These are phyloP conservation scores for Elysia crispata DNA, from an alignment of 2,888 invertebrate genomes.

Conservation along the genomic window DNA sequence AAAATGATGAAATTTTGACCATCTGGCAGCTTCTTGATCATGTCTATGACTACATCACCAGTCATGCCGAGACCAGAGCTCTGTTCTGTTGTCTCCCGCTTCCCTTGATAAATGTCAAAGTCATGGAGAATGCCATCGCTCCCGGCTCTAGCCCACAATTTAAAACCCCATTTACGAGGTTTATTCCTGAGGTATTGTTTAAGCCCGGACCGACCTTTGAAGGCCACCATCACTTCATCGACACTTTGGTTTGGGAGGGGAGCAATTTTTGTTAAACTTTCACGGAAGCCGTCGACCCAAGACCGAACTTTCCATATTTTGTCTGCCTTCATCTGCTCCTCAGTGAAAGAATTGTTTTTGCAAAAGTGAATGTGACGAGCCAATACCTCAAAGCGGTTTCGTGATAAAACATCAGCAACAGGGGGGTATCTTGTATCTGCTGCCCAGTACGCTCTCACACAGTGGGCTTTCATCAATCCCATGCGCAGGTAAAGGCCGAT, in stretches of 20 bases:
- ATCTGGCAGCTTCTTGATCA: conserved; percentile 16
- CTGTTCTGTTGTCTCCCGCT: no score
- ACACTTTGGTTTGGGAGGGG: no score
- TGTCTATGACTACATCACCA: conserved; percentile 34
- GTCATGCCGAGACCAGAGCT: conserved; percentile 19
- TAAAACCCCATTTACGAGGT: no score
- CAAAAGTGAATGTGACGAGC: conserved; percentile 44
- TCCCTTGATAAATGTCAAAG: no score
- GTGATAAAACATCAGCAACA: conserved; percentile 49
- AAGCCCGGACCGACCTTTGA: no score
- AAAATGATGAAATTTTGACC: conserved; percentile 39
- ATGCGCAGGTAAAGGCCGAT: conserved; percentile 52
- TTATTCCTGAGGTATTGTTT: no score
- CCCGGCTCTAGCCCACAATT: no score
- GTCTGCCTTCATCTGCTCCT: neutral
- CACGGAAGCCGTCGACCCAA: conserved; percentile 1
- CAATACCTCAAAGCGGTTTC: conserved; percentile 51
- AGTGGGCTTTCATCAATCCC: conserved; percentile 51
- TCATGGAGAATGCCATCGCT: no score
- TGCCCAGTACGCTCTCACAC: conserved; percentile 48
- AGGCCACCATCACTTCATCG: no score
- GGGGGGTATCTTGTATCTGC: conserved; percentile 39
- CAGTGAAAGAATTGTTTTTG: conserved; percentile 40
- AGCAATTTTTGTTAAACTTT: neutral
- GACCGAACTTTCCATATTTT: conserved; percentile 18